Percentiles rank a stretch among this genome's conserved stretches.
phyloP scores from a whole-genome alignment of 2,888 invertebrate species.

The Liodrosophila aerea region DNA sequence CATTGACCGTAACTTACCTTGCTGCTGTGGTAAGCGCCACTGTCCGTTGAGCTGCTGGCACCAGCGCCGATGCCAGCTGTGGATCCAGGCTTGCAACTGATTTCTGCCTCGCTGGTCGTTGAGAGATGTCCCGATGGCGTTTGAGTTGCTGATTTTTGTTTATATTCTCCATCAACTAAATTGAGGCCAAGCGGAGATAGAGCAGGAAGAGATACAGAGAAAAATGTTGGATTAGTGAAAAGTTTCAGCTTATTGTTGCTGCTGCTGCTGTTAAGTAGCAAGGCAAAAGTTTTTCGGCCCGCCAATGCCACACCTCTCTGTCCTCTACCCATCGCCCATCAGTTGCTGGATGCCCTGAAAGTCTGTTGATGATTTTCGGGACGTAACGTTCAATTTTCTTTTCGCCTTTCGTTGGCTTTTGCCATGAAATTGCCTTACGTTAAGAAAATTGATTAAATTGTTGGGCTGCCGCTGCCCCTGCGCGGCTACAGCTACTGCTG shows the following conservation, averaged over 20 bases:
- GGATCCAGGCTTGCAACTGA: conserved; percentile 80
- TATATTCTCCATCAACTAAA: conserved; percentile 87
- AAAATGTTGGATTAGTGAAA: conserved; percentile 57
- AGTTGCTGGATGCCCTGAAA: conserved; percentile 18
- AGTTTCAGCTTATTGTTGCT: conserved; percentile 49
- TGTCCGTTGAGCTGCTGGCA: conserved; percentile 59
- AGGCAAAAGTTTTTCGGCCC: conserved; percentile 55
- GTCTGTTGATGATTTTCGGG: conserved; percentile 63
- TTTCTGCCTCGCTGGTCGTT: conserved; percentile 82
- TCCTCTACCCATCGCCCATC: not conserved
- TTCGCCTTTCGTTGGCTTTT: conserved; percentile 29
- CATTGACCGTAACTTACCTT: conserved; percentile 68
- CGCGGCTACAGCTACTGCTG: conserved; percentile 40
- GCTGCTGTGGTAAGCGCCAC: conserved; percentile 79
- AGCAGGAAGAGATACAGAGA: conserved; percentile 10
- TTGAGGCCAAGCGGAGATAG: conserved; percentile 11
- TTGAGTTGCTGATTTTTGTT: conserved; percentile 87
- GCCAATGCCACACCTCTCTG: conserved; percentile 5
- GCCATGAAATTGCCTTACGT: conserved; percentile 67
- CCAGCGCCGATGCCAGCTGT: conserved; percentile 66
- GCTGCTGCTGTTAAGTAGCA: conserved; percentile 54
- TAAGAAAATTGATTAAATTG: conserved; percentile 78
- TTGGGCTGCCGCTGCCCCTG: conserved; percentile 44
- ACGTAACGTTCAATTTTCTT: conserved; percentile 59
- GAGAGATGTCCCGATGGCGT: conserved; percentile 85